Evolutionary conservation across 2,888 invertebrate species (phyloP).

Genomic region (Drosophila conformis): DNA sequence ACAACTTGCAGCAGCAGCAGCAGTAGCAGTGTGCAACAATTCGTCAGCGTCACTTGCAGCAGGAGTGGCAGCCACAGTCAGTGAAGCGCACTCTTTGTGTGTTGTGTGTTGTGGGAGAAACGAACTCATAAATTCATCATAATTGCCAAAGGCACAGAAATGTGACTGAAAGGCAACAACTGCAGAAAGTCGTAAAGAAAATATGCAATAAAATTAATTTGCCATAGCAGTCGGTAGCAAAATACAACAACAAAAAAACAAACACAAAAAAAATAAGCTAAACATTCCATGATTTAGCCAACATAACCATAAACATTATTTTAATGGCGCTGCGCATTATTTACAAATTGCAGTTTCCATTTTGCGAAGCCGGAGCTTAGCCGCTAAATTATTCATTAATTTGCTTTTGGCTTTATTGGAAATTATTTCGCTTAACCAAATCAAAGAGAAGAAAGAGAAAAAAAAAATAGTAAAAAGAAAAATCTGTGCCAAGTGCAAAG

Average conservation of each 20-base stretch:
- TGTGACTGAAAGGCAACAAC: conserved; percentile 65
- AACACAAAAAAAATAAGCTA: background rate
- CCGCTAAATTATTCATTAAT: conserved; percentile 29
- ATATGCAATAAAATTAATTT: conserved; percentile 77
- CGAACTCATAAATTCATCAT: conserved; percentile 81
- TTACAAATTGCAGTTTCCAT: conserved; percentile 38
- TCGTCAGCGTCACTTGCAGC: conserved; percentile 67
- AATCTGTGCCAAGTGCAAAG: conserved; percentile 81
- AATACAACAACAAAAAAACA: background rate
- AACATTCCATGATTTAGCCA: conserved; percentile 37
- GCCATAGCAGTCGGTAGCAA: conserved; percentile 42
- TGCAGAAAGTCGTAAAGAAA: conserved; percentile 57
- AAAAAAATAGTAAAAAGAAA: conserved; percentile 1
- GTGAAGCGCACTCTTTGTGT: conserved; percentile 44
- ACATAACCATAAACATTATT: conserved; percentile 42
- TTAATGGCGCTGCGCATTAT: conserved; percentile 42
- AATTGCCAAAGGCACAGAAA: conserved; percentile 75
- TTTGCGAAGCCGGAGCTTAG: conserved; percentile 12
- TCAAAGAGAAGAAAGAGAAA: background rate
- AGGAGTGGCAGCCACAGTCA: conserved; percentile 50
- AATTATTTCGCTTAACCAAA: conserved; percentile 34
- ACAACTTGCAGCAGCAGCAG: conserved; percentile 50
- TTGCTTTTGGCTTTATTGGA: conserved; percentile 41
- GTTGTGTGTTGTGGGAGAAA: conserved; percentile 68
- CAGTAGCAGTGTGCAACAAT: conserved; percentile 45